A percentile compares a stretch with the other conserved stretches of the same genome.
These are phyloP conservation scores for Phyllostomus hastatus DNA, from an alignment of 2,113 vertebrate species.

Conservation along the genomic window DNA sequence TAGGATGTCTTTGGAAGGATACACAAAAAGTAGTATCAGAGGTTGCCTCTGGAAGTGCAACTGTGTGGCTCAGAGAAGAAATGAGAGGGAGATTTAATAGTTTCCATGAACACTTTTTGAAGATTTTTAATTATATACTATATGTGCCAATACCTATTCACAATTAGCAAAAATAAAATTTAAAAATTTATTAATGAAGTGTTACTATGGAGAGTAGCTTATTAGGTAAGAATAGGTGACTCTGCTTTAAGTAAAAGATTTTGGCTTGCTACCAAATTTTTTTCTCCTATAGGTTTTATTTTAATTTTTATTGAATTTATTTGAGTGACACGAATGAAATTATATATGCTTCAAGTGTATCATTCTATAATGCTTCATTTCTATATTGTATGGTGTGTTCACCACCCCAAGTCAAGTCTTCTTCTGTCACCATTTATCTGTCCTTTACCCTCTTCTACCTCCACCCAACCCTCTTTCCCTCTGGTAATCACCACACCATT, in stretches of 20 bases:
- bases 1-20: background rate
- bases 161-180: background rate
- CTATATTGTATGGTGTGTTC: background rate
- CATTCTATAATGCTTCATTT: background rate
- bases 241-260: background rate
- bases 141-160: background rate
- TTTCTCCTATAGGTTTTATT: background rate
- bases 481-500: background rate
- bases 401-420: background rate
- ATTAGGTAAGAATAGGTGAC: background rate
- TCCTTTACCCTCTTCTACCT: background rate
- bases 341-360: background rate
- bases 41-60: background rate
- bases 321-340: background rate
- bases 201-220: background rate
- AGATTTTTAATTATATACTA: background rate
- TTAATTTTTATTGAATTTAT: background rate
- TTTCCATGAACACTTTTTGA: background rate
- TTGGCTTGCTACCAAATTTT: background rate
- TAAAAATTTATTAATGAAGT: background rate
- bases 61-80: background rate
- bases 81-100: background rate
- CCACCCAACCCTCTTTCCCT: background rate
- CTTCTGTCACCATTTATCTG: background rate
- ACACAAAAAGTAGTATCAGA: background rate